These are phyloP conservation scores for Temnothorax ravouxi DNA, from an alignment of 2,888 invertebrate genomes.

Conservation along the genomic window DNA sequence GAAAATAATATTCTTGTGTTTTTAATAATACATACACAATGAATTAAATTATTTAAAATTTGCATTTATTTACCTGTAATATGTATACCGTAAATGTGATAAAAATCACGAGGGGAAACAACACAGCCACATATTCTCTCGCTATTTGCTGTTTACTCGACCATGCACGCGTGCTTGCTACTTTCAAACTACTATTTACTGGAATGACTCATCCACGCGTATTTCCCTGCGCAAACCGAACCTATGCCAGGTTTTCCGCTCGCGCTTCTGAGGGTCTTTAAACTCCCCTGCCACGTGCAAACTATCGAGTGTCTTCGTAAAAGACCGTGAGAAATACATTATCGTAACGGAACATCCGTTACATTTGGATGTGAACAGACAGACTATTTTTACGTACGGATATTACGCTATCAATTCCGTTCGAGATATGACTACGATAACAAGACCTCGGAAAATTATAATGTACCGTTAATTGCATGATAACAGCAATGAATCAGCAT, in stretches of 20 bases:
- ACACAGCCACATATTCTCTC: neutral
- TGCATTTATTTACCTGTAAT: neutral
- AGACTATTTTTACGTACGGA: conserved; percentile 13
- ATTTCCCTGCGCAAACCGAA: conserved; percentile 64
- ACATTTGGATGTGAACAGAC: conserved; percentile 31
- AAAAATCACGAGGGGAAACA: neutral
- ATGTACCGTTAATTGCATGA: neutral
- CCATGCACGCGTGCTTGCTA: conserved; percentile 63
- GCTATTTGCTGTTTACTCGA: conserved; percentile 28
- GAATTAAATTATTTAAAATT: neutral
- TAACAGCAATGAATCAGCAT: neutral
- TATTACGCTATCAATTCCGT: conserved; percentile 12
- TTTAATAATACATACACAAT: neutral
- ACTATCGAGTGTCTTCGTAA: conserved; percentile 53
- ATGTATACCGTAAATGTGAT: neutral
- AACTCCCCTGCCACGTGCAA: conserved; percentile 76
- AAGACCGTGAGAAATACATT: conserved; percentile 70
- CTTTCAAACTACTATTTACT: conserved; percentile 72
- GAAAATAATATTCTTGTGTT: neutral
- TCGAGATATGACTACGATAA: neutral
- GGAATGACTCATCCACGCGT: conserved; percentile 77
- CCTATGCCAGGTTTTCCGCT: conserved; percentile 61
- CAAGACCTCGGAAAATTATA: neutral
- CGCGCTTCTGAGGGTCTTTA: conserved; percentile 76
- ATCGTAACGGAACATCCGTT: conserved; percentile 62